phyloP scores from a whole-genome alignment of 2,797 vertebrate genomes.

The Ctenopoma kingsleyae region DNA sequence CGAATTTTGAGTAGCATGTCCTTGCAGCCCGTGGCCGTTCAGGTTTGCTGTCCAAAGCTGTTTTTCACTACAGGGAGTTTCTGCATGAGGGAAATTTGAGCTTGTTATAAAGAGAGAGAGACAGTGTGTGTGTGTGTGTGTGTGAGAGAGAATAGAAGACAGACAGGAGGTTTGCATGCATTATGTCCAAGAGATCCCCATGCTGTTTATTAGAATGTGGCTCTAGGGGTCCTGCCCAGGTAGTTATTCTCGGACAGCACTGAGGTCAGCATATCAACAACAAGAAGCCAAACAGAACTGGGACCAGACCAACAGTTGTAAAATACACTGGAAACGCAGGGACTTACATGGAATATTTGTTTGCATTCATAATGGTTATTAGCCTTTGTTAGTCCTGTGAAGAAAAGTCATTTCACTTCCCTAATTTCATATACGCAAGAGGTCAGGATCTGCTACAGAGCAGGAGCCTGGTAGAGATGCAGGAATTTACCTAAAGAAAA shows the following conservation, averaged over 20 bases:
- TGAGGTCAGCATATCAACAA: conserved; percentile 63
- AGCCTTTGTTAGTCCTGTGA: neutral
- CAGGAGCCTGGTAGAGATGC: neutral
- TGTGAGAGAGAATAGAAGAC: conserved; percentile 16
- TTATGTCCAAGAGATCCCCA: conserved; percentile 46
- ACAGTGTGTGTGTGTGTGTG: conserved; percentile 28
- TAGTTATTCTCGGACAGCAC: conserved; percentile 60
- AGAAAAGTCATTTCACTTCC: neutral
- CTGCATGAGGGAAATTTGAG: conserved; percentile 71
- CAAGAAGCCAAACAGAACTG: conserved; percentile 29
- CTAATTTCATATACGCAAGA: neutral
- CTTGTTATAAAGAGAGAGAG: conserved; percentile 65
- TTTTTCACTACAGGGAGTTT: conserved; percentile 69
- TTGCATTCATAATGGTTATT: neutral
- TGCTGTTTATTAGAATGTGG: conserved; percentile 71
- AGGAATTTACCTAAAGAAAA: neutral
- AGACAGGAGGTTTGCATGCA: conserved; percentile 44
- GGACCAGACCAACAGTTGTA: conserved; percentile 7
- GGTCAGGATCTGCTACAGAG: neutral
- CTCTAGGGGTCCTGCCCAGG: conserved; percentile 61
- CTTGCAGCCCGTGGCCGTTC: conserved; percentile 64
- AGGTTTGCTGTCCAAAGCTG: conserved; percentile 75
- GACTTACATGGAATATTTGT: neutral
- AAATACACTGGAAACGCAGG: neutral
- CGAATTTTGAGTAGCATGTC: conserved; percentile 65